Percentiles rank a stretch among this genome's conserved stretches.
Conservation (phyloP, 2,113 vertebrate species). For the Aspidoscelis tigris region DNA sequence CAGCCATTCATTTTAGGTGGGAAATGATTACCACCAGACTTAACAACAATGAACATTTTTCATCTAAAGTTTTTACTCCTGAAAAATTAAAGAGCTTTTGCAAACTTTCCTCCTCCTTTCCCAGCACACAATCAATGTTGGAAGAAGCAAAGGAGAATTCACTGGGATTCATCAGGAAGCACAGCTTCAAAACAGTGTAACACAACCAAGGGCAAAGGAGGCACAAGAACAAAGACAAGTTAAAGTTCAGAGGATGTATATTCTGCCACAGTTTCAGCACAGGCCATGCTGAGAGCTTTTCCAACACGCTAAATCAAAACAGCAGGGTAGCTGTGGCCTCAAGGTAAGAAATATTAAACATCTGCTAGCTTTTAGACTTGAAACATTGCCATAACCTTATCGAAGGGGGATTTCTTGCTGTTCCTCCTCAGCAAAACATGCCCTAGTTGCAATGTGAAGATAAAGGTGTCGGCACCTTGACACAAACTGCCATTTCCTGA, state of each 20-base stretch:
- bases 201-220: conserved; percentile 56
- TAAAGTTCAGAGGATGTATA: conserved; percentile 55
- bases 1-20: background rate
- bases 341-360: conserved; percentile 68
- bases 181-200: conserved; percentile 51
- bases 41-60: background rate
- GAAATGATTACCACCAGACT: background rate
- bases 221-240: conserved; percentile 51
- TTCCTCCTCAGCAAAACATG: conserved; percentile 17
- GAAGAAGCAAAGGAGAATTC: conserved; percentile 22
- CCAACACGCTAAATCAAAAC: conserved; percentile 73
- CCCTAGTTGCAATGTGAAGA: background rate
- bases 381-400: conserved; percentile 47
- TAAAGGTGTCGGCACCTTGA: conserved; percentile 31
- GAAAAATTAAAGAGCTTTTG: background rate
- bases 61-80: background rate
- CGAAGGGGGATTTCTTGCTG: conserved; percentile 50
- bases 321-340: conserved; percentile 59
- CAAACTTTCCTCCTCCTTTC: background rate
- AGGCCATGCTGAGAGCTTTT: conserved; percentile 61
- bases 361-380: conserved; percentile 58
- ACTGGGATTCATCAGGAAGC: conserved; percentile 46
- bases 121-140: conserved; percentile 35
- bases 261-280: conserved; percentile 62
- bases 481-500: conserved; percentile 22